phyloP scores from a whole-genome alignment of 2,797 vertebrate species.

The Liparis tanakae region DNA sequence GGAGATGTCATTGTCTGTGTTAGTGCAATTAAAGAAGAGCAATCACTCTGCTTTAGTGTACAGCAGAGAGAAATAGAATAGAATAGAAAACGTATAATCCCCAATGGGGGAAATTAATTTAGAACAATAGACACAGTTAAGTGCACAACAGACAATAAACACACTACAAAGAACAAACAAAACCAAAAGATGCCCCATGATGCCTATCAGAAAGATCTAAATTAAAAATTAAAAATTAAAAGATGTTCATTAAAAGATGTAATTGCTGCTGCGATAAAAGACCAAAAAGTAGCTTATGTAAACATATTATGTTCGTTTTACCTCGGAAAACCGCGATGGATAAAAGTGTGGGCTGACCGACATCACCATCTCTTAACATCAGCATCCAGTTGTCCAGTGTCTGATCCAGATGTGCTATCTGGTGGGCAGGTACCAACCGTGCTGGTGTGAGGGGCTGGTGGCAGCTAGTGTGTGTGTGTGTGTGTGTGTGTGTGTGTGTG shows the following conservation, averaged over 20 bases:
- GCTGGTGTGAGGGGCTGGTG: slow-evolving; percentile 63
- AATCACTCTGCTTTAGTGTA: slow-evolving; percentile 41
- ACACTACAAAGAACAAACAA: no score
- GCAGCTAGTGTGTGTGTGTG: slow-evolving; percentile 42
- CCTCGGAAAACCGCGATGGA: slow-evolving; percentile 28
- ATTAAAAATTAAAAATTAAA: no score
- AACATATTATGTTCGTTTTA: slow-evolving; percentile 49
- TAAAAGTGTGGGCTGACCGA: slow-evolving; percentile 12
- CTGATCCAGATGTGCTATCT: slow-evolving; percentile 47
- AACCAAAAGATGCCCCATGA: no score
- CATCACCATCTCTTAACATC: slow-evolving; percentile 15
- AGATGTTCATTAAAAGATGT: no score
- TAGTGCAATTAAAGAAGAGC: slow-evolving; percentile 53
- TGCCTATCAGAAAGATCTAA: no score
- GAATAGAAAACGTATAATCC: no score
- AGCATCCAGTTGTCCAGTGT: slow-evolving; percentile 25
- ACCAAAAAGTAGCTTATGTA: slow-evolving; percentile 23
- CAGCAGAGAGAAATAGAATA: slow-evolving; percentile 37
- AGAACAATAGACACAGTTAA: no score
- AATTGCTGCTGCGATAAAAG: no score
- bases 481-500: slow-evolving; percentile 25
- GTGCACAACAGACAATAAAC: no score
- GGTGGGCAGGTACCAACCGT: slow-evolving; percentile 50
- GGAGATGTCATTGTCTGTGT: slow-evolving; percentile 19
- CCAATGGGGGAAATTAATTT: no score